A percentile compares a stretch with the other conserved stretches of the same genome.
These are phyloP conservation scores for Hemichromis elongatus DNA, from an alignment of 2,113 vertebrate species.

Conservation along the genomic window DNA sequence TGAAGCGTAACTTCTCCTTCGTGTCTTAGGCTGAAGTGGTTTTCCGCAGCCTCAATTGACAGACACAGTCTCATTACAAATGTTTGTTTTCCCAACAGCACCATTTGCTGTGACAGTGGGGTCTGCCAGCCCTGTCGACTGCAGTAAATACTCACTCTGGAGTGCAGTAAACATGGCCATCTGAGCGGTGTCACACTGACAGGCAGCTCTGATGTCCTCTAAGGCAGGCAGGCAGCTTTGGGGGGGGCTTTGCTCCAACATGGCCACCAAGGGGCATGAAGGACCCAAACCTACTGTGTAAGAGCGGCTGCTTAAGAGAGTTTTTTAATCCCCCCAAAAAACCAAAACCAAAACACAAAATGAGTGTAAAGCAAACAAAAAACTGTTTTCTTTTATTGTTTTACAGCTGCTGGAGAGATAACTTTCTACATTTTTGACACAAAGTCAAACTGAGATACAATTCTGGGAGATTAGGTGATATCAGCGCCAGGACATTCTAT, in stretches of 20 bases:
- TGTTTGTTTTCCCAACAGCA: slow-evolving; percentile 73
- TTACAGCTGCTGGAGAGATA: background rate
- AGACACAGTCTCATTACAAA: slow-evolving; percentile 54
- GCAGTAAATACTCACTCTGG: slow-evolving; percentile 59
- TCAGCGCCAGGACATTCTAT: too few relatives aligned
- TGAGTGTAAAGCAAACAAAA: background rate
- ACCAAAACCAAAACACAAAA: too few relatives aligned
- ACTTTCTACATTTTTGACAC: background rate
- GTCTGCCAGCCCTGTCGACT: slow-evolving; percentile 56
- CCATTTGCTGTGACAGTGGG: slow-evolving; percentile 71
- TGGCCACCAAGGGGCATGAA: background rate
- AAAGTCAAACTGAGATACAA: background rate
- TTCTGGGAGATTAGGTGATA: too few relatives aligned
- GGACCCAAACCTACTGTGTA: background rate
- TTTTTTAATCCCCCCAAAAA: too few relatives aligned
- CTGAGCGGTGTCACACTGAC: slow-evolving; percentile 51
- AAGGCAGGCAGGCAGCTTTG: background rate
- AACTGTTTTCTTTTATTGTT: background rate
- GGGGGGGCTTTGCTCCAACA: background rate
- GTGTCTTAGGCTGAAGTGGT: background rate
- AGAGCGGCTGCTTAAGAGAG: background rate
- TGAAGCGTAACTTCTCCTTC: background rate
- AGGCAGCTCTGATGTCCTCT: background rate
- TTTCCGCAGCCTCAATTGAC: slow-evolving; percentile 36
- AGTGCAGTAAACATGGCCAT: slow-evolving; percentile 61